A percentile compares a stretch with the other conserved stretches of the same genome.
Conservation (phyloP, 2,797 vertebrate species). For the Pangasius macronema region DNA sequence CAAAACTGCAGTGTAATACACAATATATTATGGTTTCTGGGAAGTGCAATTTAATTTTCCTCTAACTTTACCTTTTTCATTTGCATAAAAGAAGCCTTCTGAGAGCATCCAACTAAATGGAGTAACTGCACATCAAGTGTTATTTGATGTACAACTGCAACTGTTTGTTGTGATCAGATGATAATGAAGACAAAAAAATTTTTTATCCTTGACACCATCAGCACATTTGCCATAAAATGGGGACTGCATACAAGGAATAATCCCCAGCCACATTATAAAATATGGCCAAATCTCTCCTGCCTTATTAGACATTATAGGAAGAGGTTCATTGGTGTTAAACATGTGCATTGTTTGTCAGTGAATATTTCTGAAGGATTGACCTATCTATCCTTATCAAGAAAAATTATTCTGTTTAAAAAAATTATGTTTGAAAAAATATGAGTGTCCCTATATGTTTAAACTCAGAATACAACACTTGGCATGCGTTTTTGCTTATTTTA, state of each 20-base stretch:
- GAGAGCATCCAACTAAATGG: neutral
- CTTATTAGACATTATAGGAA: neutral
- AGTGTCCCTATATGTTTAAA: neutral
- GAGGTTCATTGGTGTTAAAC: neutral
- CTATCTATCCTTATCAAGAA: too few species aligned
- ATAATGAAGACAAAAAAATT: neutral
- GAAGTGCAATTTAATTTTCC: neutral
- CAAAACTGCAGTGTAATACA: neutral
- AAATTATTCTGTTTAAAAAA: neutral
- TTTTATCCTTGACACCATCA: neutral
- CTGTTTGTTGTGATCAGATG: neutral
- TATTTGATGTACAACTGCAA: neutral
- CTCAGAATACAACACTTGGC: neutral
- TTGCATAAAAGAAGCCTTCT: neutral
- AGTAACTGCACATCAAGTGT: neutral
- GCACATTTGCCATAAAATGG: neutral
- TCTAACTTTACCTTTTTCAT: neutral
- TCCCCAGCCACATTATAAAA: neutral
- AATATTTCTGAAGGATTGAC: neutral
- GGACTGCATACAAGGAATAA: neutral
- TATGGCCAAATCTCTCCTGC: neutral
- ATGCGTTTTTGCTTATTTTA: neutral
- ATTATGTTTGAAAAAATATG: neutral
- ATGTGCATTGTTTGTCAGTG: neutral
- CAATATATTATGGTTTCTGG: neutral